phyloP scores from a whole-genome alignment of 2,888 invertebrate genomes.

The Scotopteryx bipunctaria region DNA sequence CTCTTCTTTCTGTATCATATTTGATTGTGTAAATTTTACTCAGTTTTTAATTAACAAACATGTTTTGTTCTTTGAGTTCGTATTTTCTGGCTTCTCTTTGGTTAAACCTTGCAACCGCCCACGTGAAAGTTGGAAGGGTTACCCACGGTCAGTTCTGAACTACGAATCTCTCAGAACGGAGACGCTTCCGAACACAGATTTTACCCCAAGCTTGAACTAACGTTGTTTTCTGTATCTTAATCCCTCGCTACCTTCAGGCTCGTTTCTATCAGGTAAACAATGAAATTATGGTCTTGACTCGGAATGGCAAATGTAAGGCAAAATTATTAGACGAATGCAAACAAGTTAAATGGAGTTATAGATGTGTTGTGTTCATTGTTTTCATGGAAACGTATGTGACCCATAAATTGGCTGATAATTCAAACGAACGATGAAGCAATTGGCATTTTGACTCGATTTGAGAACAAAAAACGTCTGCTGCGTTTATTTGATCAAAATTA shows the following conservation, averaged over 20 bases:
- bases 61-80: conserved; percentile 44
- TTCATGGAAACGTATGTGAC: conserved; percentile 57
- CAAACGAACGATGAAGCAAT: conserved; percentile 42
- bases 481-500: conserved; percentile 56
- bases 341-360: conserved; percentile 56
- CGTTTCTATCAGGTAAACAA: conserved; percentile 93
- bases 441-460: conserved; percentile 44
- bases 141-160: conserved; percentile 17
- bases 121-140: conserved; percentile 24
- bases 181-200: conserved; percentile 46
- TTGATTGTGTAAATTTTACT: conserved; percentile 41
- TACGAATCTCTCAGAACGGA: conserved; percentile 27
- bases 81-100: conserved; percentile 30
- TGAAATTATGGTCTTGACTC: conserved; percentile 72
- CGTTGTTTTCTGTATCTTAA: conserved; percentile 81
- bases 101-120: conserved; percentile 31
- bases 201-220: conserved; percentile 75
- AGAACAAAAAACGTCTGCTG: conserved; percentile 40
- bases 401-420: conserved; percentile 70
- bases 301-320: conserved; percentile 81
- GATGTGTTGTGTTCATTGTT: conserved; percentile 73
- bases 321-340: conserved; percentile 80
- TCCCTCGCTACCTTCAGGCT: conserved; percentile 91
- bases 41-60: conserved; percentile 36
- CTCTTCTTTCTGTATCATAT: conserved; percentile 48